phyloP scores from a whole-genome alignment of 1,140 invertebrate genomes.

The Drosophila lowei region DNA sequence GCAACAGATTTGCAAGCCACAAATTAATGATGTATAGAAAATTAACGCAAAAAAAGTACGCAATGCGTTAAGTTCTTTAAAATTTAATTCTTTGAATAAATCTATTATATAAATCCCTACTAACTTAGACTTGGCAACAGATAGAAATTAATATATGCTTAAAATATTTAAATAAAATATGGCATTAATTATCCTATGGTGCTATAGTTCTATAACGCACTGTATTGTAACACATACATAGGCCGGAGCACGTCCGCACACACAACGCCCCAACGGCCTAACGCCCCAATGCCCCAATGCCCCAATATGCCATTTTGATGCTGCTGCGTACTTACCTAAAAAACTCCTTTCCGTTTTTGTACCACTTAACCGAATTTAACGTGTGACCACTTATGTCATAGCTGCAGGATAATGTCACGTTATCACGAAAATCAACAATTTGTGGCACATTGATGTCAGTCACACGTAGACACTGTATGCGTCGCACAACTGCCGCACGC shows the following conservation, averaged over 20 bases:
- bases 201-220: background rate
- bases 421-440: conserved; percentile 84
- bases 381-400: conserved; percentile 86
- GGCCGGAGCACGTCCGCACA: background rate
- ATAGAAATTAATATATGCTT: too few relatives aligned
- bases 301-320: background rate
- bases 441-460: conserved; percentile 83
- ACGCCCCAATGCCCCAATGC: background rate
- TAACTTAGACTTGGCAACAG: too few relatives aligned
- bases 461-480: conserved; percentile 79
- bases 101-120: too few relatives aligned
- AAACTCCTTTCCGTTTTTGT: conserved; percentile 89
- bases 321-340: conserved; percentile 85
- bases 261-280: conserved; percentile 1
- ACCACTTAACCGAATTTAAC: conserved; percentile 92
- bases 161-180: too few relatives aligned
- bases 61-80: too few relatives aligned
- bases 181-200: too few relatives aligned
- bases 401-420: conserved; percentile 84
- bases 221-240: background rate
- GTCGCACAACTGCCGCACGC: conserved; percentile 54
- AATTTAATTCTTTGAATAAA: too few relatives aligned
- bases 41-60: too few relatives aligned
- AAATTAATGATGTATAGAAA: too few relatives aligned
- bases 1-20: too few relatives aligned